These are phyloP conservation scores for Vulpes lagopus DNA, from an alignment of 2,113 vertebrate genomes.

Conservation along the genomic window DNA sequence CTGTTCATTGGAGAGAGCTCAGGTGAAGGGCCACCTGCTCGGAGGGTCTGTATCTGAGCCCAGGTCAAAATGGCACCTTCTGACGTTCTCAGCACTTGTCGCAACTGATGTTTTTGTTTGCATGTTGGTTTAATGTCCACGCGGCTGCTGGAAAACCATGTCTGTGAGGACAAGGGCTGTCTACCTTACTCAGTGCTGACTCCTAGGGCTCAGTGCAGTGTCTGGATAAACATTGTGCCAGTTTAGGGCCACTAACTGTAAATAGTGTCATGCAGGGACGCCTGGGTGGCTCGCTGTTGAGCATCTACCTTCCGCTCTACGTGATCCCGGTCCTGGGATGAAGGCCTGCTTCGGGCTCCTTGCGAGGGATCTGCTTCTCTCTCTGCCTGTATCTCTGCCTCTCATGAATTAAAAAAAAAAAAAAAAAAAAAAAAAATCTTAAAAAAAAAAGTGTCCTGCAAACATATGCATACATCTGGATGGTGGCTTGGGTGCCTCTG, in stretches of 20 bases:
- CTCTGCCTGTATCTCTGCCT: too few species aligned
- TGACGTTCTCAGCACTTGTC: not conserved
- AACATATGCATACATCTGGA: too few species aligned
- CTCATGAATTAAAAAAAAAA: too few species aligned
- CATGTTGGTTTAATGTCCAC: not conserved
- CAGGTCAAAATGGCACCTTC: not conserved
- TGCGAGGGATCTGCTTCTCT: too few species aligned
- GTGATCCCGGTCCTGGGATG: too few species aligned
- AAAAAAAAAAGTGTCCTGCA: not conserved
- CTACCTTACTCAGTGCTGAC: not conserved
- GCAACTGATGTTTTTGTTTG: not conserved
- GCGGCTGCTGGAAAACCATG: not conserved
- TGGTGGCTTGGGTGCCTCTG: not conserved
- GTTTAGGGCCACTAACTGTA: not conserved
- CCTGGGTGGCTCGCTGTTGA: too few species aligned
- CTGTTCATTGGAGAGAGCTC: not conserved
- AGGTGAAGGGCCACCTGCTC: not conserved
- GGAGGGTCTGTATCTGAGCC: not conserved
- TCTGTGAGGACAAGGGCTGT: not conserved
- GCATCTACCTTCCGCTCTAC: too few species aligned
- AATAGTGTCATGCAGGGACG: not conserved
- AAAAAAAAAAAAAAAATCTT: not conserved
- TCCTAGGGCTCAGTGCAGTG: not conserved
- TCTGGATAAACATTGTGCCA: not conserved
- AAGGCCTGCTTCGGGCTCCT: too few species aligned